Conservation (phyloP, 2,797 vertebrate species). For the Botia kubotai region DNA sequence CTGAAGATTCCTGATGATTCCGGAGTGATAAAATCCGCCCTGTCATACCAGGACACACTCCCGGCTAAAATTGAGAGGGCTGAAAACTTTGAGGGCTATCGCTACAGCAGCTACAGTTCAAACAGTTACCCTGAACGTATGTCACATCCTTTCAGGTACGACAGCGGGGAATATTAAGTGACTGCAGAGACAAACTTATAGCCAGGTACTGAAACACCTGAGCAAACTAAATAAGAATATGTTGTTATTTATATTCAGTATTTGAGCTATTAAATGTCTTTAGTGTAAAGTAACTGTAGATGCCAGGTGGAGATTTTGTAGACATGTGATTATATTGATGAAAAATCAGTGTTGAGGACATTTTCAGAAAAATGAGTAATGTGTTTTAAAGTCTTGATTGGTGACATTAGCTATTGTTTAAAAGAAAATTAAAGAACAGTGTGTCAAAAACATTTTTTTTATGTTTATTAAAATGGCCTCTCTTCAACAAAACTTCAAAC, state of each 20-base stretch:
- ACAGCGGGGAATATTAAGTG: conserved; percentile 75
- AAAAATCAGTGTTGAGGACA: conserved; percentile 52
- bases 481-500: conserved; percentile 3
- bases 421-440: conserved; percentile 16
- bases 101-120: conserved; percentile 72
- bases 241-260: conserved; percentile 56
- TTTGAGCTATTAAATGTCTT: conserved; percentile 47
- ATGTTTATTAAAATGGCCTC: conserved; percentile 9
- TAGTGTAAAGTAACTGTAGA: conserved; percentile 16
- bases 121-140: conserved; percentile 70
- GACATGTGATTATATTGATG: conserved; percentile 45
- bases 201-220: background rate
- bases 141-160: conserved; percentile 74
- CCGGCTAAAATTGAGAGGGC: conserved; percentile 76
- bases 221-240: conserved; percentile 12
- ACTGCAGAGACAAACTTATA: conserved; percentile 6
- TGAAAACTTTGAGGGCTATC: conserved; percentile 78
- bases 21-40: conserved; percentile 77
- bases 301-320: conserved; percentile 24
- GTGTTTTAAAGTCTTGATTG: conserved; percentile 21
- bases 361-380: conserved; percentile 51
- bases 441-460: conserved; percentile 6
- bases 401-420: conserved; percentile 29
- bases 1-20: conserved; percentile 86
- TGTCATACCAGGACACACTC: conserved; percentile 80